A percentile compares a stretch with the other conserved stretches of the same genome.
Evolutionary conservation across 1,140 invertebrate species (phyloP).

Genomic region (Adoxophyes honmai): DNA sequence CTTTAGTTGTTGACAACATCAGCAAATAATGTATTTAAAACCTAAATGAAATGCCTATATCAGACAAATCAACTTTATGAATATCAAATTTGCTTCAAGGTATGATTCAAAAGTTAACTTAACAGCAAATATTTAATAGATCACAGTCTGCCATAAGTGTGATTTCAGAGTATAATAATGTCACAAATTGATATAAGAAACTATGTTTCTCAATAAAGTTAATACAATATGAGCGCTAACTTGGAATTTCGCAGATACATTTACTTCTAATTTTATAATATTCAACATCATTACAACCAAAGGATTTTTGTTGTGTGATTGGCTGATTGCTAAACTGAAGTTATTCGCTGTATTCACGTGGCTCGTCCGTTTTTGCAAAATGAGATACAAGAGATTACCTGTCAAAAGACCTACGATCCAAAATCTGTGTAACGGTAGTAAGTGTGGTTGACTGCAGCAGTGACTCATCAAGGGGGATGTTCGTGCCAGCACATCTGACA

Average conservation of each 20-base stretch:
- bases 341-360: slow-evolving; percentile 34
- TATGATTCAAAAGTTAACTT: slow-evolving; percentile 16
- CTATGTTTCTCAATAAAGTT: slow-evolving; percentile 25
- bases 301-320: slow-evolving; percentile 19
- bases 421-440: slow-evolving; percentile 45
- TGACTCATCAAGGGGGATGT: slow-evolving; percentile 25
- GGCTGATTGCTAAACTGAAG: slow-evolving; percentile 21
- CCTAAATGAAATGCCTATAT: too few relatives aligned
- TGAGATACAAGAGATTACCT: slow-evolving; percentile 36
- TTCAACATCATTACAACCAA: slow-evolving; percentile 45
- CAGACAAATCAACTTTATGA: too few relatives aligned
- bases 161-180: slow-evolving; percentile 25
- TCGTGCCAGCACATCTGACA: slow-evolving; percentile 30
- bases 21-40: too few relatives aligned
- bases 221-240: slow-evolving; percentile 31
- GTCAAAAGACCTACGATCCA: slow-evolving; percentile 60
- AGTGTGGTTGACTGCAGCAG: slow-evolving; percentile 42
- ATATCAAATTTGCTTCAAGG: too few relatives aligned
- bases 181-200: slow-evolving; percentile 26
- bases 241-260: slow-evolving; percentile 25
- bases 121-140: slow-evolving; percentile 36
- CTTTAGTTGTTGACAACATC: too few relatives aligned
- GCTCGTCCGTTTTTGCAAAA: slow-evolving; percentile 21
- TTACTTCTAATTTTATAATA: slow-evolving; percentile 32
- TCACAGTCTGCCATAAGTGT: slow-evolving; percentile 37